Evolutionary conservation across 2,888 invertebrate species (phyloP).

Genomic region (Pandemis corylana): DNA sequence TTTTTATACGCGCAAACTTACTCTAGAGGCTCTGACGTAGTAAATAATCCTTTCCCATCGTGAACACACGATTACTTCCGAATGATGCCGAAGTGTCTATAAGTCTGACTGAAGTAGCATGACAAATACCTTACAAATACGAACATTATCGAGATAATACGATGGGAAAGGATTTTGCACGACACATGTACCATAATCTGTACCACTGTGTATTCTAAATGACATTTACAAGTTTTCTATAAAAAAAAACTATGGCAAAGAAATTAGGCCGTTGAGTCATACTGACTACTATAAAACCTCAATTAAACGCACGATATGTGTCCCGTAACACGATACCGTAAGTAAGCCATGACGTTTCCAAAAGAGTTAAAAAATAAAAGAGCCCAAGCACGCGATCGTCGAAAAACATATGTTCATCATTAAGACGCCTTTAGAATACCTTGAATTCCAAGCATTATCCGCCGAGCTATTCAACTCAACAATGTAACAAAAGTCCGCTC

Average conservation of each 20-base stretch:
- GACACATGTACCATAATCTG: too few species aligned
- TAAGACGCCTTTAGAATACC: slow-evolving; percentile 71
- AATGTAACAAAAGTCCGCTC: slow-evolving; percentile 70
- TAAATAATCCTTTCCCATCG: too few species aligned
- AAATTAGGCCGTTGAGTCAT: background rate
- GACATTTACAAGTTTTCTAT: background rate
- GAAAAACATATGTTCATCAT: slow-evolving; percentile 74
- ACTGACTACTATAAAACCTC: slow-evolving; percentile 31
- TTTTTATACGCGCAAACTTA: too few species aligned
- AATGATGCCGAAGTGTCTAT: too few species aligned
- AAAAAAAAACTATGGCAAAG: background rate
- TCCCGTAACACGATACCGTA: slow-evolving; percentile 52
- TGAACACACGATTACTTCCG: too few species aligned
- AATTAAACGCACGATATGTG: slow-evolving; percentile 47
- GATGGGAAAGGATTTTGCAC: too few species aligned
- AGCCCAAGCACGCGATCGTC: slow-evolving; percentile 65
- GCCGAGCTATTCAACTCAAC: slow-evolving; percentile 59
- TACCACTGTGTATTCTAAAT: background rate
- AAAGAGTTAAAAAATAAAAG: slow-evolving; percentile 52
- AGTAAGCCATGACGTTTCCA: slow-evolving; percentile 46
- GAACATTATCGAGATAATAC: too few species aligned
- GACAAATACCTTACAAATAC: too few species aligned
- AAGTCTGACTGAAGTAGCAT: too few species aligned
- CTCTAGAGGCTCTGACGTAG: too few species aligned
- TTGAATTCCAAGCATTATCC: slow-evolving; percentile 73